phyloP scores from a whole-genome alignment of 2,113 vertebrate genomes.

The Percina caprodes region DNA sequence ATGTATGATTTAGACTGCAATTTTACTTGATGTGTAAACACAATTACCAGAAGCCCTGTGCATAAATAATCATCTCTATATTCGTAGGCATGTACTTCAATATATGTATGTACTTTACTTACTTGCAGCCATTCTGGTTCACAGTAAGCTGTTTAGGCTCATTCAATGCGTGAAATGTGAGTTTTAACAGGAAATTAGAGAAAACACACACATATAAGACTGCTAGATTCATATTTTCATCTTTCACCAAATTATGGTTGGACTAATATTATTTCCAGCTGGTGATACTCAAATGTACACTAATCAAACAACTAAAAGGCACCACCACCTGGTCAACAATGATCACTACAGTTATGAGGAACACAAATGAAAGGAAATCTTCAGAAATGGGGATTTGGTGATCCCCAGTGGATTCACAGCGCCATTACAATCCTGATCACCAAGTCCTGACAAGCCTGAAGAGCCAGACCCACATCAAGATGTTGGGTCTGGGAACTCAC shows the following conservation, averaged over 20 bases:
- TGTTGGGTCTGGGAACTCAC: too few species aligned
- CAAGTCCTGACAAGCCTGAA: not conserved
- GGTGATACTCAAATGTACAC: not conserved
- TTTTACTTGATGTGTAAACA: not conserved
- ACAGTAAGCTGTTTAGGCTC: constrained; percentile 22
- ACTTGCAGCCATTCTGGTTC: not conserved
- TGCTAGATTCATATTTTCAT: constrained; percentile 30
- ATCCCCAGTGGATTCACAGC: constrained; percentile 37
- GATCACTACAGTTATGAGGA: not conserved
- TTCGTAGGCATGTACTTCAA: not conserved
- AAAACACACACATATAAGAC: not conserved
- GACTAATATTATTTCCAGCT: constrained; percentile 60
- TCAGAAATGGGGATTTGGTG: constrained; percentile 20
- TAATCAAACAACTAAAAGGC: not conserved
- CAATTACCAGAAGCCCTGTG: not conserved
- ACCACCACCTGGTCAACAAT: constrained; percentile 49
- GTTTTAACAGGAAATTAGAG: constrained; percentile 30
- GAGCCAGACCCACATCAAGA: too few species aligned
- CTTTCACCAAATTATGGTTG: constrained; percentile 23
- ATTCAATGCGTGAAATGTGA: constrained; percentile 38
- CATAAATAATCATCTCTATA: not conserved
- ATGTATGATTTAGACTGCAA: not conserved
- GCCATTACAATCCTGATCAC: constrained; percentile 6
- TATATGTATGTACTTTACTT: not conserved
- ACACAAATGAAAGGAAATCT: not conserved